These are phyloP conservation scores for Heliconius ethilla DNA, from an alignment of 2,888 invertebrate species.

Conservation along the genomic window DNA sequence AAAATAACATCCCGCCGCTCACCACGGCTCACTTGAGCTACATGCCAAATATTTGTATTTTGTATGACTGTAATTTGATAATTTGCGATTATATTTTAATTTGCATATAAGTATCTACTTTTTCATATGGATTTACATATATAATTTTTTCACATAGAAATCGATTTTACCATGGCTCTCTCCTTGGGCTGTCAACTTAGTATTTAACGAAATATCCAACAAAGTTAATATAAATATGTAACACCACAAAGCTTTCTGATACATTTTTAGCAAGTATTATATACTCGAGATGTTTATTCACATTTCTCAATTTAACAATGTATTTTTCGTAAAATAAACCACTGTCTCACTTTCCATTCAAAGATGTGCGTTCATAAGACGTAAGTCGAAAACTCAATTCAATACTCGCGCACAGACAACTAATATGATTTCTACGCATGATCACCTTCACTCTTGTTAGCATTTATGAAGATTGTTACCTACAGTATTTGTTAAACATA, in stretches of 20 bases:
- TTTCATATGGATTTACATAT: background rate
- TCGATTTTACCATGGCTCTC: slow-evolving; percentile 87
- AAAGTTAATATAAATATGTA: slow-evolving; percentile 85
- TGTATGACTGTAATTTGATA: background rate
- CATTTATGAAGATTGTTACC: slow-evolving; percentile 16
- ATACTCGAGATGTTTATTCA: slow-evolving; percentile 63
- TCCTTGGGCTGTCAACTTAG: slow-evolving; percentile 87
- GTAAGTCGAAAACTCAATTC: slow-evolving; percentile 38
- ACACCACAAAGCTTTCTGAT: slow-evolving; percentile 83
- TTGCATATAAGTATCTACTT: background rate
- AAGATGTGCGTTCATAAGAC: slow-evolving; percentile 37
- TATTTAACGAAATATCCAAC: slow-evolving; percentile 85
- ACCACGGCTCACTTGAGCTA: slow-evolving; percentile 31
- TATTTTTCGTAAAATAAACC: slow-evolving; percentile 49
- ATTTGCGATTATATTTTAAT: slow-evolving; percentile 3
- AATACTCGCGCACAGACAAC: slow-evolving; percentile 34
- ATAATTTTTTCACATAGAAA: slow-evolving; percentile 49
- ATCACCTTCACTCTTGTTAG: slow-evolving; percentile 2
- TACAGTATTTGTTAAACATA: background rate
- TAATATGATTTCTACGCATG: slow-evolving; percentile 21
- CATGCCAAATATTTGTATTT: slow-evolving; percentile 39
- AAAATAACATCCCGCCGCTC: slow-evolving; percentile 61
- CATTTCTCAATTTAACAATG: slow-evolving; percentile 66
- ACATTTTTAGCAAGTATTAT: slow-evolving; percentile 70
- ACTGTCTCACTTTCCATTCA: slow-evolving; percentile 47